Conservation (phyloP, 2,888 invertebrate species). For the Apoda limacodes region DNA sequence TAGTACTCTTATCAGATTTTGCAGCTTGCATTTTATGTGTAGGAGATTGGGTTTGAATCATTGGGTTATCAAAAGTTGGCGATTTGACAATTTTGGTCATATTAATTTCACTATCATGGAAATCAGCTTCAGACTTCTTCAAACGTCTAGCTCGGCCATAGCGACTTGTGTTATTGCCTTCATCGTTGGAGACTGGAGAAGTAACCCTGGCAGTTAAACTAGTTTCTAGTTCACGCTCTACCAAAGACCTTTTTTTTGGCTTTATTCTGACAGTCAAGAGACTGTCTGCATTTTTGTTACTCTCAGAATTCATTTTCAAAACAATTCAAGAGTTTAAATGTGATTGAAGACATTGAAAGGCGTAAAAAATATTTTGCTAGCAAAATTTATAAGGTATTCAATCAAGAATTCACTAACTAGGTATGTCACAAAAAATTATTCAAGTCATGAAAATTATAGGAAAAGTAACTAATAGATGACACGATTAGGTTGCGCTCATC, state of each 20-base stretch:
- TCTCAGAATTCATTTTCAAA: constrained; percentile 42
- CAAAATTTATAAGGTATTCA: no score
- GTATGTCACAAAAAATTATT: no score
- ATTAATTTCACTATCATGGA: constrained; percentile 43
- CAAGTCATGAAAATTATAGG: constrained; percentile 24
- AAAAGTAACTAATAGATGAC: constrained; percentile 24
- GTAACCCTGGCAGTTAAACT: constrained; percentile 49
- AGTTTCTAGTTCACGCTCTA: constrained; percentile 57
- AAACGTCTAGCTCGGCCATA: constrained; percentile 71
- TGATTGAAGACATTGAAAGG: constrained; percentile 3
- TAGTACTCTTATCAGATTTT: constrained; percentile 38
- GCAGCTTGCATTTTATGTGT: constrained; percentile 54
- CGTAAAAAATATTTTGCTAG: no score
- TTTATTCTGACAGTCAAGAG: constrained; percentile 30
- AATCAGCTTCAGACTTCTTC: constrained; percentile 63
- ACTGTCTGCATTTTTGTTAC: constrained; percentile 27
- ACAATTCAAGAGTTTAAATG: no score
- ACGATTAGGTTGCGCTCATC: constrained; percentile 27
- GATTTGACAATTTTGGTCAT: constrained; percentile 32
- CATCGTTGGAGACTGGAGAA: constrained; percentile 35
- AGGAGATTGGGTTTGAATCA: constrained; percentile 32
- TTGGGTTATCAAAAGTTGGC: constrained; percentile 32
- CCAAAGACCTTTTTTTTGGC: constrained; percentile 51
- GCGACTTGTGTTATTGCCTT: constrained; percentile 57
- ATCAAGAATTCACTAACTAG: no score